These are phyloP conservation scores for Diuraphis noxia DNA, from an alignment of 1,140 invertebrate genomes.

Conservation along the genomic window DNA sequence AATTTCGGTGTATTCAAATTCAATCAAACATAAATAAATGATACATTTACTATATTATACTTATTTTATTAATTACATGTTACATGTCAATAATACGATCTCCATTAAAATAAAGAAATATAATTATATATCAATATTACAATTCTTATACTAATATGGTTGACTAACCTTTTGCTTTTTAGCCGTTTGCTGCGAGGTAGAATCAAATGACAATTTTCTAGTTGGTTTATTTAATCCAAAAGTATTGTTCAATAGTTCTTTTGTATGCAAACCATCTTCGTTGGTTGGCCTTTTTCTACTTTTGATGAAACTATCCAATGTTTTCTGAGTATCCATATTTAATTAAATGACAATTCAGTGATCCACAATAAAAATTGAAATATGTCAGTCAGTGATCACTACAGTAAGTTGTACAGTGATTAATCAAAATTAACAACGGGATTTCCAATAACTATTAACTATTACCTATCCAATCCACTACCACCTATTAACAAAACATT, in stretches of 20 bases:
- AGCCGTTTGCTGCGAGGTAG: background rate
- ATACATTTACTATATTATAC: too few relatives aligned
- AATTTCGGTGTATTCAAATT: too few relatives aligned
- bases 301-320: constrained; percentile 22
- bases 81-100: background rate
- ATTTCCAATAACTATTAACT: background rate
- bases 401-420: background rate
- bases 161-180: constrained; percentile 40
- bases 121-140: background rate
- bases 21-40: too few relatives aligned
- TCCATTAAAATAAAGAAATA: background rate
- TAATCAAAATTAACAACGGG: background rate
- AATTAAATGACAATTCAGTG: background rate
- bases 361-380: background rate
- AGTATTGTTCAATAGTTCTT: background rate
- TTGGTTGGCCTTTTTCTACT: constrained; percentile 31
- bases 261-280: constrained; percentile 4
- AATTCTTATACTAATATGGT: background rate
- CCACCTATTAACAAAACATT: too few relatives aligned
- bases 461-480: background rate
- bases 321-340: constrained; percentile 37
- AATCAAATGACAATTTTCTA: constrained; percentile 48
- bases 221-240: constrained; percentile 3
- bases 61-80: too few relatives aligned
- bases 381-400: background rate